Evolutionary conservation across 2,888 invertebrate genomes (phyloP).

Genomic region (Cerceris ruficornis): DNA sequence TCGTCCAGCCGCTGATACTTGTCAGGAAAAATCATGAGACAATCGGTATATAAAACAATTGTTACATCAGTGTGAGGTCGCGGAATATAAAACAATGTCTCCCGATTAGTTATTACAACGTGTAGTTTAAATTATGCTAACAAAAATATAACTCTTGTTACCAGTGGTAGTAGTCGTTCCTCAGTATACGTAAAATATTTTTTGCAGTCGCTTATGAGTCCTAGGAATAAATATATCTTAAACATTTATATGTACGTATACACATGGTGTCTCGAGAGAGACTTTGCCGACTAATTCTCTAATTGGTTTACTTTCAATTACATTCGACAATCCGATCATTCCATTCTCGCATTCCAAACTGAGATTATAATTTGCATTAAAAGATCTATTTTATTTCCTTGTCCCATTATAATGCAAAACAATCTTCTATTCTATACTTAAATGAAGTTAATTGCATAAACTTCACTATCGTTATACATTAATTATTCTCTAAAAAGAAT

Average conservation of each 20-base stretch:
- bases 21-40: constrained; percentile 42
- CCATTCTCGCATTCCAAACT: constrained; percentile 4
- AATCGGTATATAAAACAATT: constrained; percentile 65
- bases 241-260: constrained; percentile 28
- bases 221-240: constrained; percentile 55
- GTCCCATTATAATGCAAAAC: too few relatives aligned
- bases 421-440: too few relatives aligned
- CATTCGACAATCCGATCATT: constrained; percentile 9
- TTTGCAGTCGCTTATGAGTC: constrained; percentile 59
- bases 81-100: constrained; percentile 68
- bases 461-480: too few relatives aligned
- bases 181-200: constrained; percentile 72
- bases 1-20: constrained; percentile 34
- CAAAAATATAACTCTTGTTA: constrained; percentile 77
- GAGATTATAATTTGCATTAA: not conserved
- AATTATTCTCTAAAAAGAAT: too few relatives aligned
- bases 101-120: constrained; percentile 62
- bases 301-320: constrained; percentile 5
- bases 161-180: constrained; percentile 62
- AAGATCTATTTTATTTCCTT: too few relatives aligned
- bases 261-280: constrained; percentile 25
- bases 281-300: constrained; percentile 7
- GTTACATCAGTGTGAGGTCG: constrained; percentile 56
- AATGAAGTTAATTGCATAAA: too few relatives aligned
- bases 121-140: constrained; percentile 69